These are phyloP conservation scores for Sebastes alutus DNA, from an alignment of 2,797 vertebrate species.

Conservation along the genomic window DNA sequence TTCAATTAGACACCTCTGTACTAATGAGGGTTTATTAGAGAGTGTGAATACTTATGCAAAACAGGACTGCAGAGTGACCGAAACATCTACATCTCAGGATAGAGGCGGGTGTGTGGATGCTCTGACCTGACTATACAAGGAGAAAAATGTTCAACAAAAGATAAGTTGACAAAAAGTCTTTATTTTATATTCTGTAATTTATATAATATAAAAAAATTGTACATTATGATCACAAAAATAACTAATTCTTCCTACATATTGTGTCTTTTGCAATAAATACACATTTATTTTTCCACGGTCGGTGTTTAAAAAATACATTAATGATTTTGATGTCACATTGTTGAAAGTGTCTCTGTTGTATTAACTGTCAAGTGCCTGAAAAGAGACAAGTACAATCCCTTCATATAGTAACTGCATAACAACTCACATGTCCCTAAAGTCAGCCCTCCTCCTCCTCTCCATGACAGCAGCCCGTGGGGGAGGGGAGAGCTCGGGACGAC, in stretches of 20 bases:
- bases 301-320: constrained; percentile 32
- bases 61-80: background rate
- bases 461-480: constrained; percentile 14
- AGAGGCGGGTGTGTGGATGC: background rate
- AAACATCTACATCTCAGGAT: background rate
- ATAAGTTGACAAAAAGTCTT: constrained; percentile 50
- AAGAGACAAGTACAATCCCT: constrained; percentile 28
- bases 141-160: constrained; percentile 10
- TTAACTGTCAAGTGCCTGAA: constrained; percentile 28
- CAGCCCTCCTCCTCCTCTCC: constrained; percentile 37
- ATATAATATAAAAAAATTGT: constrained; percentile 68
- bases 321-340: constrained; percentile 37
- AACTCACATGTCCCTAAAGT: constrained; percentile 39
- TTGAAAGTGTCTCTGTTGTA: constrained; percentile 53
- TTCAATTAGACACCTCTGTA: constrained; percentile 67
- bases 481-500: background rate
- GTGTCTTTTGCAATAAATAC: constrained; percentile 63
- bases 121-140: background rate
- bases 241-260: constrained; percentile 48
- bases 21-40: constrained; percentile 65
- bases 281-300: constrained; percentile 49
- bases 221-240: constrained; percentile 70
- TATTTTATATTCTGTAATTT: constrained; percentile 67
- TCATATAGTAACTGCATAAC: constrained; percentile 24
- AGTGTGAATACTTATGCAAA: constrained; percentile 33